Conservation (phyloP, 2,113 vertebrate genomes). For the Toxotes jaculatrix region DNA sequence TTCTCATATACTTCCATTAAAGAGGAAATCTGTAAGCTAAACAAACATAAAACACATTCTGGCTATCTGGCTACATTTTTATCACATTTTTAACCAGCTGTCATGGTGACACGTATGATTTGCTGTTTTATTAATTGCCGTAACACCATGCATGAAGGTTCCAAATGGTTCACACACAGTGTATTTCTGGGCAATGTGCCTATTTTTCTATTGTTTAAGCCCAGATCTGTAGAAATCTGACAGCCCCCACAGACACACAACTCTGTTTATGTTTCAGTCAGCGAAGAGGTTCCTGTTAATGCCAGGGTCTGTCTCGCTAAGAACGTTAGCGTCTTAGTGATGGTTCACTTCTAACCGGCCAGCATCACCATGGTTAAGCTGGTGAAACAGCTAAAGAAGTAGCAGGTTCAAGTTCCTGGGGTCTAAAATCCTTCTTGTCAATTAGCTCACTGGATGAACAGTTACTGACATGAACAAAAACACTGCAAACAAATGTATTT, state of each 20-base stretch:
- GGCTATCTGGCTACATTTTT: no score
- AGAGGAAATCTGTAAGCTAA: no score
- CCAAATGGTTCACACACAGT: not conserved
- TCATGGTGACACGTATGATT: no score
- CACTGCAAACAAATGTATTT: no score
- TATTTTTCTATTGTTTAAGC: not conserved
- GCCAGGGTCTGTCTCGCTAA: not conserved
- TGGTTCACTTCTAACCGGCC: conserved; percentile 23
- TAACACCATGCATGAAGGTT: not conserved
- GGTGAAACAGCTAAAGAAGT: no score
- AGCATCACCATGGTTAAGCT: conserved; percentile 9
- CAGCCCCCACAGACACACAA: not conserved
- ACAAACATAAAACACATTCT: no score
- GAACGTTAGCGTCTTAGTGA: not conserved
- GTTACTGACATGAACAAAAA: no score
- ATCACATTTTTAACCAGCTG: no score
- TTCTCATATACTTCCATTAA: no score
- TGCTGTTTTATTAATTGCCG: not conserved
- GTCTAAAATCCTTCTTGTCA: no score
- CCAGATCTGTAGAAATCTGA: not conserved
- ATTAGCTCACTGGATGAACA: no score
- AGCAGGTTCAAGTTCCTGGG: no score
- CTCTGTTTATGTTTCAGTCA: not conserved
- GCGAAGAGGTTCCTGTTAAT: not conserved
- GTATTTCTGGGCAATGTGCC: not conserved